These are phyloP conservation scores for Calcarius lapponicus DNA, from an alignment of 2,797 vertebrate species.

Conservation along the genomic window DNA sequence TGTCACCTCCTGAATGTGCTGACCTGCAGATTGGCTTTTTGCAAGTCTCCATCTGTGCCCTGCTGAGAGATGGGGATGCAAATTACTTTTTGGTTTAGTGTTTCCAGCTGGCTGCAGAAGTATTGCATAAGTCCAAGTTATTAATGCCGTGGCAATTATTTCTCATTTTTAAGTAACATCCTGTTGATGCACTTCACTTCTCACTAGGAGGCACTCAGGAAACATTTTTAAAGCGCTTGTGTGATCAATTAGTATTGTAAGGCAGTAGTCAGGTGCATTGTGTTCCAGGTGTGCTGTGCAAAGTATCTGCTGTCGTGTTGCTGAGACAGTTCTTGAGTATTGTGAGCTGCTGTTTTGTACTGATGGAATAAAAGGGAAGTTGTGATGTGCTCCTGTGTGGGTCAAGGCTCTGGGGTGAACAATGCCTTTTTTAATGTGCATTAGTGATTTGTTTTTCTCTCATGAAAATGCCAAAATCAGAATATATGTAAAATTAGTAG, in stretches of 20 bases:
- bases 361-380: background rate
- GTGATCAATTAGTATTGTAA: background rate
- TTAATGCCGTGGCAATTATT: slow-evolving; percentile 58
- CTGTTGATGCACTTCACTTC: slow-evolving; percentile 52
- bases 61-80: slow-evolving; percentile 27
- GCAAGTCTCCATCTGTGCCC: slow-evolving; percentile 28
- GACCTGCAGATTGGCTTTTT: slow-evolving; percentile 24
- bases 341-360: background rate
- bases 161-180: slow-evolving; percentile 49
- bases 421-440: background rate
- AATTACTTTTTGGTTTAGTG: slow-evolving; percentile 22
- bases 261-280: background rate
- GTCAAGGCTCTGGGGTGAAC: background rate
- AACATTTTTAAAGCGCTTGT: background rate
- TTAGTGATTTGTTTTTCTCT: background rate
- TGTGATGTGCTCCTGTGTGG: background rate
- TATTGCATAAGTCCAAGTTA: slow-evolving; percentile 53
- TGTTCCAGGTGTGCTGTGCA: background rate
- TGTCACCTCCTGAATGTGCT: slow-evolving; percentile 13
- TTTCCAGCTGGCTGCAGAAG: slow-evolving; percentile 34
- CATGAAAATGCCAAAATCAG: background rate
- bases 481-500: background rate
- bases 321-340: background rate
- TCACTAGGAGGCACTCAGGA: slow-evolving; percentile 33
- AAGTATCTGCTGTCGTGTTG: background rate